Conservation (phyloP, 2,113 vertebrate species). For the Cariama cristata region DNA sequence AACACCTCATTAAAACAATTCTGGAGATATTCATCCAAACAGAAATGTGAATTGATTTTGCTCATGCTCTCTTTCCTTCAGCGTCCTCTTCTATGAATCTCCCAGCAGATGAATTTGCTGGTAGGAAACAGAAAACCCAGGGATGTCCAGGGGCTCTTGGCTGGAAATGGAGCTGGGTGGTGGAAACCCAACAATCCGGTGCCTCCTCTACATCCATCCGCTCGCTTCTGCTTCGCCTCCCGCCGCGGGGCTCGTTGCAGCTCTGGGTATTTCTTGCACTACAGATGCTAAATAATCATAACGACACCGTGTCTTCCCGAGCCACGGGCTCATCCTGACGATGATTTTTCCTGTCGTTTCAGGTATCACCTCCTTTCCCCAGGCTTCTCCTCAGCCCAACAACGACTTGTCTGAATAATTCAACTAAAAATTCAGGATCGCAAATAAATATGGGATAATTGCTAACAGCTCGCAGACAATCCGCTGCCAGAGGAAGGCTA, state of each 20-base stretch:
- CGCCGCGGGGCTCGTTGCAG: accelerated
- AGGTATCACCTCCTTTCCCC: neutral
- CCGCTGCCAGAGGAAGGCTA: neutral
- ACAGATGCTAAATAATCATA: neutral
- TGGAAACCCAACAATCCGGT: neutral
- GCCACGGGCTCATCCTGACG: accelerated
- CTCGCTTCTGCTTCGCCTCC: neutral
- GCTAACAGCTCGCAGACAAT: neutral
- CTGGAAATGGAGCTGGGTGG: neutral
- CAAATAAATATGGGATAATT: slow-evolving; percentile 5
- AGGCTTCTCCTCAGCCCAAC: neutral
- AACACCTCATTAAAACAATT: neutral
- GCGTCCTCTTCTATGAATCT: neutral
- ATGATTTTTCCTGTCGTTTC: neutral
- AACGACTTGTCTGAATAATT: neutral
- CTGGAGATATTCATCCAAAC: neutral
- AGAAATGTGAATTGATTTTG: neutral
- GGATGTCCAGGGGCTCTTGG: neutral
- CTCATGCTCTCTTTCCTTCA: accelerated
- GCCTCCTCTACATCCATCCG: neutral
- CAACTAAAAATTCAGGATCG: neutral
- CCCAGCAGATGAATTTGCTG: neutral
- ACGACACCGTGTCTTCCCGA: accelerated
- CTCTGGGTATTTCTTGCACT: neutral
- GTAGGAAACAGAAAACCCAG: neutral